Conservation (phyloP, 2,113 vertebrate genomes). For the Perca fluviatilis region DNA sequence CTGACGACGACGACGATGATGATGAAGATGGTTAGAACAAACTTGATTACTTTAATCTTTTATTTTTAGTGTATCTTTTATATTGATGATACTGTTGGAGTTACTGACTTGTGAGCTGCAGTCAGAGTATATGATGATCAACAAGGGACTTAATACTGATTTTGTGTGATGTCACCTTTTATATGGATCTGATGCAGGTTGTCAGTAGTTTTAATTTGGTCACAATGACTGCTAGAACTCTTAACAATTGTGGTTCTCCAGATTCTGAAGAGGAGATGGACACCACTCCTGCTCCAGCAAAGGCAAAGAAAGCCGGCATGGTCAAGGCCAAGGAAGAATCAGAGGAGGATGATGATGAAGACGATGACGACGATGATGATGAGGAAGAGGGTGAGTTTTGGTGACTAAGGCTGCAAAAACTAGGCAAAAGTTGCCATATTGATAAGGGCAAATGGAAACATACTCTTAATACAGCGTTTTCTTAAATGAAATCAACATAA, state of each 20-base stretch:
- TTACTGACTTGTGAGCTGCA: background rate
- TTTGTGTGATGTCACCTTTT: slow-evolving; percentile 80
- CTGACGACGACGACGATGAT: slow-evolving; percentile 79
- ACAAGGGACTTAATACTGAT: slow-evolving; percentile 93
- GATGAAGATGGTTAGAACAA: slow-evolving; percentile 63
- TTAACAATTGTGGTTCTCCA: slow-evolving; percentile 60
- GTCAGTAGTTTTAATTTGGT: background rate
- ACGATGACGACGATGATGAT: slow-evolving; percentile 87
- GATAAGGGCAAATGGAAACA: background rate
- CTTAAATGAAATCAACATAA: too few relatives aligned
- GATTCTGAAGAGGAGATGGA: slow-evolving; percentile 97
- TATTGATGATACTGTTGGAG: background rate
- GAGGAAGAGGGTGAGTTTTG: slow-evolving; percentile 77
- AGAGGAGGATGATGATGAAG: slow-evolving; percentile 85
- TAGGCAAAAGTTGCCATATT: too few relatives aligned
- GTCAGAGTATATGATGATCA: slow-evolving; percentile 82
- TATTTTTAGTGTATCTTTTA: background rate
- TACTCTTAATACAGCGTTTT: too few relatives aligned
- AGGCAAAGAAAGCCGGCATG: slow-evolving; percentile 89
- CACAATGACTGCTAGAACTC: rapidly evolving
- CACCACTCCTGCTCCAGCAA: slow-evolving; percentile 81
- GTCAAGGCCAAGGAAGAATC: slow-evolving; percentile 90
- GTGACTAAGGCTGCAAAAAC: too few relatives aligned
- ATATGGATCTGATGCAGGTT: slow-evolving; percentile 79
- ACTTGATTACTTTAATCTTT: background rate